Percentiles rank a stretch among this genome's conserved stretches.
phyloP scores from a whole-genome alignment of 2,797 vertebrate genomes.

The Syngnathus acus region DNA sequence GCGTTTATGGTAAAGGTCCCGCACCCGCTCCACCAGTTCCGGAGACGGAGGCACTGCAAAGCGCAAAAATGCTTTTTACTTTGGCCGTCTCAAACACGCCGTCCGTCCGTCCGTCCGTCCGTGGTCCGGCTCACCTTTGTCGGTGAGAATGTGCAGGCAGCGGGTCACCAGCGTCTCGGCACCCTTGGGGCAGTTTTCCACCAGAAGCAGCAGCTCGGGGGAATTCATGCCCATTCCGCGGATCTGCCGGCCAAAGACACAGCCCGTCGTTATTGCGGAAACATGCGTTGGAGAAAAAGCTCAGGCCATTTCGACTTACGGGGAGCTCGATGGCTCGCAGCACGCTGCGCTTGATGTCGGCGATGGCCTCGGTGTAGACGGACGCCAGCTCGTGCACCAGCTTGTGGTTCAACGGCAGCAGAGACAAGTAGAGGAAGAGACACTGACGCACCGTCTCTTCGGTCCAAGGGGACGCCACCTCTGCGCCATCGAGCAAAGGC shows the following conservation, averaged over 20 bases:
- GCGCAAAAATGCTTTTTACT: too few relatives aligned
- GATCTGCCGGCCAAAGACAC: constrained; percentile 64
- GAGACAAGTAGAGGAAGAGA: constrained; percentile 87
- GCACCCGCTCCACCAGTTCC: constrained; percentile 89
- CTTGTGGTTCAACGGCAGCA: constrained; percentile 89
- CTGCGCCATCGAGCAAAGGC: constrained; percentile 53
- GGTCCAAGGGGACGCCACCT: constrained; percentile 91
- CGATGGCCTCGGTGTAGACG: constrained; percentile 93
- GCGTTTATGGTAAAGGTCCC: constrained; percentile 91
- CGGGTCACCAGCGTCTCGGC: constrained; percentile 90
- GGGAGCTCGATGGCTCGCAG: constrained; percentile 90
- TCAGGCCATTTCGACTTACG: constrained; percentile 52
- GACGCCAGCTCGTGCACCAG: constrained; percentile 90
- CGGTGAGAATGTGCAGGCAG: constrained; percentile 89
- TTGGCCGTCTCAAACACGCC: too few relatives aligned
- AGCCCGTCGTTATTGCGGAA: too few relatives aligned
- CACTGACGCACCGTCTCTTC: constrained; percentile 94
- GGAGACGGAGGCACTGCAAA: constrained; percentile 85
- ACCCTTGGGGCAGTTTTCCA: constrained; percentile 94
- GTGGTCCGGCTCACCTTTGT: constrained; percentile 77
- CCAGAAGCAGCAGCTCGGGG: constrained; percentile 85
- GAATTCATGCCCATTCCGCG: constrained; percentile 97
- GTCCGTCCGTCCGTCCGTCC: too few relatives aligned
- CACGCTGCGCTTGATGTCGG: constrained; percentile 92
- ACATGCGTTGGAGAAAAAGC: too few relatives aligned